A percentile compares a stretch with the other conserved stretches of the same genome.
Evolutionary conservation across 2,888 invertebrate species (phyloP).

Genomic region (Hydrotaea cyrtoneurina): DNA sequence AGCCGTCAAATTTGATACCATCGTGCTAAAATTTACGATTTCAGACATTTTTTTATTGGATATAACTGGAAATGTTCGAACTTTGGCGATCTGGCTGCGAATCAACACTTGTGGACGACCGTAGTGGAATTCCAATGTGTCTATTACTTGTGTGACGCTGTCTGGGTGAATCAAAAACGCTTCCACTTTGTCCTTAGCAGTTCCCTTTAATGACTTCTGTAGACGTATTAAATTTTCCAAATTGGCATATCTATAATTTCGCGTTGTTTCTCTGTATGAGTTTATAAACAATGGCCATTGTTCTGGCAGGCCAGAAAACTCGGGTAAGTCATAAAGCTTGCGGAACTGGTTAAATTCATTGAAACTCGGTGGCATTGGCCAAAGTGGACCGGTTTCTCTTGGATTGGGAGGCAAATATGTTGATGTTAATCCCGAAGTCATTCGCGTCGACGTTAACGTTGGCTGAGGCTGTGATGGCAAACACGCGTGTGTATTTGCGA

Average conservation of each 20-base stretch:
- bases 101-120: slow-evolving; percentile 67
- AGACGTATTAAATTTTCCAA: slow-evolving; percentile 62
- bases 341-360: slow-evolving; percentile 1
- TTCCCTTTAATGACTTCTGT: slow-evolving; percentile 60
- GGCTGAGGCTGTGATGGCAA: neutral
- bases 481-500: neutral
- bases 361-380: neutral
- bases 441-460: neutral
- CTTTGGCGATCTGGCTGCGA: slow-evolving; percentile 64
- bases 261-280: slow-evolving; percentile 60
- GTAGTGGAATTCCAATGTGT: slow-evolving; percentile 64
- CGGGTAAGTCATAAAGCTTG: slow-evolving; percentile 65
- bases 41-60: slow-evolving; percentile 48
- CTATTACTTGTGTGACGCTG: slow-evolving; percentile 52
- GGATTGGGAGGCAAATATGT: neutral
- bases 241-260: slow-evolving; percentile 53
- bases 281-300: slow-evolving; percentile 69
- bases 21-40: slow-evolving; percentile 60
- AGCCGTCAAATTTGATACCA: slow-evolving; percentile 8
- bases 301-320: slow-evolving; percentile 65
- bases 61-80: slow-evolving; percentile 55
- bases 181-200: slow-evolving; percentile 58
- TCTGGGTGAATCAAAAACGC: slow-evolving; percentile 55
- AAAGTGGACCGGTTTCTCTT: neutral
- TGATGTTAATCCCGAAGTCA: neutral